Base-by-base conservation (phyloP, 2,888 invertebrate genomes). In the Shargacucullia verbasci region DNA sequence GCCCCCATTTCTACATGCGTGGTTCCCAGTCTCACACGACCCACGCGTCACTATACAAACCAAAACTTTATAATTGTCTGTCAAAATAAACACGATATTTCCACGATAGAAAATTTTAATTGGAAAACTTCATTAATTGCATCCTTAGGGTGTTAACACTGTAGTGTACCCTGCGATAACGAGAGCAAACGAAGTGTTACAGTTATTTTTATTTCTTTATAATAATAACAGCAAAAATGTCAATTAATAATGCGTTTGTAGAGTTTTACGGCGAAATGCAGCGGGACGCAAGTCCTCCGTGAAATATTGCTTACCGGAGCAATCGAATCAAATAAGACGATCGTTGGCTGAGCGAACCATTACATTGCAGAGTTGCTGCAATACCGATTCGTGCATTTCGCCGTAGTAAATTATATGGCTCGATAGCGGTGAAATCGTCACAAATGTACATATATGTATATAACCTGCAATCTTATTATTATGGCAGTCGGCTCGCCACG, bases 251-350 rank as follows among this genome's bases (percentile, higher is more conserved):
- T 47, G 20, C 46, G 12, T 14, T 34, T 48, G 27, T 37, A 11
- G 27, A 7, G 49, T 50, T 62, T 62, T 46, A 13, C 15, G 46
- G 39, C 54, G 14, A 54, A 47, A 55, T 69, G 44, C 65, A 53
- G 27, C 9, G 12, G n/a, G 47, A 35, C 1, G 44, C 33, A 41
- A 60, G 39, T 52, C 39, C 39, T 38, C 29, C 33, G 53, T 61
- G 39, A 65, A 66, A 70, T 65, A 70, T 70, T 45, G 69, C 66
- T 65, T 58, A 61, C 56, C 49, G 49, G 43, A 44, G 41, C 57
- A 54, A 58, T 61, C 47, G 55, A 61, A 69, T 66, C 54, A 69
- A 69, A 54, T 64, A 56, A 69, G 57, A 48, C 54, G 57, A 65
- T 50, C 57, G 41, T 33, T 33, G 41, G 31, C 29, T 31, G 31